Evolutionary conservation across 2,113 vertebrate species (phyloP).

Genomic region (Crypturellus undulatus): DNA sequence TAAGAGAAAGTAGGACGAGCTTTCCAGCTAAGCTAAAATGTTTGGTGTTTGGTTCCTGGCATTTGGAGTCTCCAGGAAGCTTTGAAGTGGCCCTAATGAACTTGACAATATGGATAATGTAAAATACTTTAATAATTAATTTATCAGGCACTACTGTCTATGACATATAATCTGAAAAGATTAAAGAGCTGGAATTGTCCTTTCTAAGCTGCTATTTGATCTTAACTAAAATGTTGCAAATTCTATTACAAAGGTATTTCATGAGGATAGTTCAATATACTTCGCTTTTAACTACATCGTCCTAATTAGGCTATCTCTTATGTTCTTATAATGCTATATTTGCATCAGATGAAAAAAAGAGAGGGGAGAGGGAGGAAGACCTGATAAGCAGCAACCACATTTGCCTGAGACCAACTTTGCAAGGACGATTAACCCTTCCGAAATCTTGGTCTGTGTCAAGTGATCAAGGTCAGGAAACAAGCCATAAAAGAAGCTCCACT

Average conservation of each 20-base stretch:
- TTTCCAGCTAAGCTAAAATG: slow-evolving; percentile 37
- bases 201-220: slow-evolving; percentile 20
- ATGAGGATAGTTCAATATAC: not conserved
- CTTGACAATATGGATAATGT: slow-evolving; percentile 42
- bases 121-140: slow-evolving; percentile 69
- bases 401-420: not conserved
- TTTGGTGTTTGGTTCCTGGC: slow-evolving; percentile 31
- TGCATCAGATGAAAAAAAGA: slow-evolving; percentile 8
- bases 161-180: slow-evolving; percentile 11
- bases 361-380: not conserved
- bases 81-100: slow-evolving; percentile 56
- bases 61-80: slow-evolving; percentile 13
- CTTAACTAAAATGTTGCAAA: not conserved
- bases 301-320: not conserved
- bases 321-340: not conserved
- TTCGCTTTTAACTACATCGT: not conserved
- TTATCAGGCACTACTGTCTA: not conserved
- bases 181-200: not conserved
- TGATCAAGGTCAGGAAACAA: slow-evolving; percentile 19
- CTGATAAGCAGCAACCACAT: not conserved
- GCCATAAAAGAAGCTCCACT: not conserved
- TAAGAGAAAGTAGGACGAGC: slow-evolving; percentile 21
- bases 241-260: not conserved
- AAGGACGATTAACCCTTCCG: not conserved
- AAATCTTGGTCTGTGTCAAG: slow-evolving; percentile 21